phyloP scores from a whole-genome alignment of 2,113 vertebrate species.

The Antechinus flavipes region DNA sequence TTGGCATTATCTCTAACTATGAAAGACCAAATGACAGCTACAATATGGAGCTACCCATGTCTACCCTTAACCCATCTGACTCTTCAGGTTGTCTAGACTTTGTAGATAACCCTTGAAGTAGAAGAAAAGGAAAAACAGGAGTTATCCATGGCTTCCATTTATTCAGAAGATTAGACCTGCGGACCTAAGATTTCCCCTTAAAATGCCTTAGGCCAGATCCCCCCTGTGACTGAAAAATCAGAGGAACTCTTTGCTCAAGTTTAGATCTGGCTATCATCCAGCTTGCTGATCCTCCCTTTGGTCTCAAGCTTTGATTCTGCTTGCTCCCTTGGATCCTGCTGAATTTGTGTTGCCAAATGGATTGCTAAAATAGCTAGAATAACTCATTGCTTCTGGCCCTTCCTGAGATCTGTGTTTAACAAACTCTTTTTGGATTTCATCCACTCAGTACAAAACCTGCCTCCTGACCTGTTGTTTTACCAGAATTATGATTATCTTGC shows the following conservation, averaged over 20 bases:
- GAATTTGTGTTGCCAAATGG: not conserved
- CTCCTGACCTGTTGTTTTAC: not conserved
- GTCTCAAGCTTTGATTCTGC: not conserved
- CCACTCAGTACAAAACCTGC: not conserved
- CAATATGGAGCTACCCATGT: not conserved
- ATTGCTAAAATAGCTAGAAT: not conserved
- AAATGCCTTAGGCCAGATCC: not conserved
- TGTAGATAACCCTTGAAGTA: not conserved
- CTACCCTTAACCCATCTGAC: not conserved
- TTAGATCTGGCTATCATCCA: not conserved
- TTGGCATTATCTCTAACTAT: slow-evolving; percentile 11
- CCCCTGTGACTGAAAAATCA: not conserved
- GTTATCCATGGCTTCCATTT: not conserved
- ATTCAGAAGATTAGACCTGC: not conserved
- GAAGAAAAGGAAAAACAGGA: not conserved
- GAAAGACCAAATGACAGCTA: slow-evolving; percentile 2
- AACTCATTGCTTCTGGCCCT: not conserved
- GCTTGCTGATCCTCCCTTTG: not conserved
- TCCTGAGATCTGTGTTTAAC: not conserved
- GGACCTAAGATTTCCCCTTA: not conserved
- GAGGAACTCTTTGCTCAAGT: not conserved
- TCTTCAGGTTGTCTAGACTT: not conserved
- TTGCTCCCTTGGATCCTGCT: not conserved
- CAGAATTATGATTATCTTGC: not conserved
- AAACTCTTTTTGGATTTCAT: not conserved